Percentiles rank a stretch among this genome's conserved stretches.
These are phyloP conservation scores for Gadus macrocephalus DNA, from an alignment of 2,113 vertebrate species.

Conservation along the genomic window DNA sequence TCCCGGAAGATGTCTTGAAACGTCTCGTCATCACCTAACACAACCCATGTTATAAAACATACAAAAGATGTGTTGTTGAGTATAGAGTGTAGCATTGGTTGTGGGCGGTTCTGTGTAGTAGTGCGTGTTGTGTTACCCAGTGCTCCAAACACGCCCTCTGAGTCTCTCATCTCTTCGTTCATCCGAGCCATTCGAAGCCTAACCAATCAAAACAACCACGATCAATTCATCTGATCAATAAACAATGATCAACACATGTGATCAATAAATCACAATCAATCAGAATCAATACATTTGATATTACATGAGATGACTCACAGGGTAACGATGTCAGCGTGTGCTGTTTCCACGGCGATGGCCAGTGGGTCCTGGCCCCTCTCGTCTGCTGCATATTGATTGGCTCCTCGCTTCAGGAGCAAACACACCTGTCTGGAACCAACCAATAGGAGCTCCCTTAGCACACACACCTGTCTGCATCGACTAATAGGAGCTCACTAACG, in stretches of 20 bases:
- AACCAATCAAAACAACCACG: neutral
- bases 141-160: conserved; percentile 68
- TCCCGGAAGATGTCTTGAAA: conserved; percentile 77
- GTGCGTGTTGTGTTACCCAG: conserved; percentile 46
- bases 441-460: too few species aligned
- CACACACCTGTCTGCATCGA: too few species aligned
- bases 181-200: conserved; percentile 75
- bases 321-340: conserved; percentile 76
- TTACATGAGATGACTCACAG: conserved; percentile 58
- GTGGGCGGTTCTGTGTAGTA: neutral
- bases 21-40: conserved; percentile 73
- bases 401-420: conserved; percentile 73
- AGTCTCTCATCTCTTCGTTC: conserved; percentile 79
- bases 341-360: conserved; percentile 72
- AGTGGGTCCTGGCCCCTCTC: conserved; percentile 73
- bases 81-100: neutral
- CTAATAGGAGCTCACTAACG: too few species aligned
- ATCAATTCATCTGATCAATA: neutral
- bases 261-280: neutral
- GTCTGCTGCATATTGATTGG: conserved; percentile 77
- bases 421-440: conserved; percentile 66
- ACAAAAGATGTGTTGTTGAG: too few species aligned
- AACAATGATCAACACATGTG: too few species aligned
- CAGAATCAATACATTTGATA: neutral
- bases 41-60: too few species aligned